phyloP scores from a whole-genome alignment of 2,113 vertebrate species.

The Pelusios castaneus region DNA sequence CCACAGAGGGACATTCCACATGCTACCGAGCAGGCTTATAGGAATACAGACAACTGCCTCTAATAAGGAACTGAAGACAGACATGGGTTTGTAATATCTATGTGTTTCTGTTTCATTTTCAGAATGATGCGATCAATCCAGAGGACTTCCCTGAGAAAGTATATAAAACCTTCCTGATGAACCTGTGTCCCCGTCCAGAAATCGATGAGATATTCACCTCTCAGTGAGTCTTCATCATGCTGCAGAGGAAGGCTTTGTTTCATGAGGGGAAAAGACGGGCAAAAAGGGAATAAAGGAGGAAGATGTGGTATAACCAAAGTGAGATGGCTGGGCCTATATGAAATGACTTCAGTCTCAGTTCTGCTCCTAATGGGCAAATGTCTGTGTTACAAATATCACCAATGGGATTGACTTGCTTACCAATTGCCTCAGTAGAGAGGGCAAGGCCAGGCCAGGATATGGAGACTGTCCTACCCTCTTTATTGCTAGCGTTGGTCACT shows the following conservation, averaged over 20 bases:
- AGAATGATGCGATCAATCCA: slow-evolving; percentile 93
- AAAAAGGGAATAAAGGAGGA: not conserved
- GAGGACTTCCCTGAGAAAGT: slow-evolving; percentile 94
- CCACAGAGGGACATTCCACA: not conserved
- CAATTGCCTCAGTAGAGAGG: not conserved
- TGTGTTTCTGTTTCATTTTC: not conserved
- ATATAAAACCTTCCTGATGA: slow-evolving; percentile 89
- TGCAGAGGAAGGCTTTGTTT: not conserved
- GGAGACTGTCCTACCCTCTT: not conserved
- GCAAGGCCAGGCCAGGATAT: not conserved
- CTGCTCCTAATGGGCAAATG: not conserved
- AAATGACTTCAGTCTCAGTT: not conserved
- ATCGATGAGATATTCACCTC: slow-evolving; percentile 96
- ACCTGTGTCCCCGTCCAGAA: slow-evolving; percentile 93
- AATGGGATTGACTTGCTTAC: not conserved
- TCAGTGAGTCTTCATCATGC: slow-evolving; percentile 82
- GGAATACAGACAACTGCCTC: not conserved
- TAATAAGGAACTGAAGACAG: not conserved
- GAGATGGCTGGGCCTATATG: not conserved
- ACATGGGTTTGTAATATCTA: not conserved
- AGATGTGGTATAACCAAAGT: accelerated
- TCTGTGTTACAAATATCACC: not conserved
- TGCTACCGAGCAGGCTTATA: not conserved
- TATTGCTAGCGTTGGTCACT: not conserved
- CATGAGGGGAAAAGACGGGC: not conserved